Base-by-base conservation (phyloP, 1,140 invertebrate species). In the Caenorhabditis briggsae region DNA sequence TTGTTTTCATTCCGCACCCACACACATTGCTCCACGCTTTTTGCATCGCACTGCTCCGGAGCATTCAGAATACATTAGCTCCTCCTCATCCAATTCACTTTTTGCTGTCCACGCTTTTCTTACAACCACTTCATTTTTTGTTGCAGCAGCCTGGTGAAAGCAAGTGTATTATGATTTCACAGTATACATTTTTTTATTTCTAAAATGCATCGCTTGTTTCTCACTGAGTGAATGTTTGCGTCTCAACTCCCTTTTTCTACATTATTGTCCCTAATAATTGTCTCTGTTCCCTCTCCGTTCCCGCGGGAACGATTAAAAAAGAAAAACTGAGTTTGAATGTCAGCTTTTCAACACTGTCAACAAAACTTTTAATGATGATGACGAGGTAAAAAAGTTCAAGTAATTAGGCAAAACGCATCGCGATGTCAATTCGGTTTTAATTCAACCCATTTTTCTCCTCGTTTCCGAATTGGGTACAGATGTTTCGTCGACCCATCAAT, bases 211-310 rank as follows among this genome's bases (percentile, higher is more conserved):
- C 59, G 23, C 23, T 50, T 78, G 16, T 7, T 43, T 23, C 8
- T 53, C 11, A 43, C 46, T 23, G 14, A 23, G 8, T 12, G 8
- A 8, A 8, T 25, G 7, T 50, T n/a, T 18, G 12, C 50, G 11
- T 78, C 46, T 50, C 33, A 33, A n/a, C 43, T 70, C 12, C 20
- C 25, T 18, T 7, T 78, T 25, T 23, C 16, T 58, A 58, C 56
- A 58, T 78, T 53, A 78, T 78, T 78, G 70, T 33, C 33, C 3
- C 70, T 78, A 46, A 78, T 78, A 78, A 78, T 78, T 78, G 70
- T 50, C 46, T 78, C 41, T 70, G 70, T 78, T 78, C 70, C 70
- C 70, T n/a, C n/a, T n/a, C n/a, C 70, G 70, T 78, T 78, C 70
- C 70, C 70, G 33, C 70, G 70, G n/a, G 70, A 78, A 50, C 70